Evolutionary conservation across 2,888 invertebrate genomes (phyloP).

Genomic region (Dromius quadrimaculatus): DNA sequence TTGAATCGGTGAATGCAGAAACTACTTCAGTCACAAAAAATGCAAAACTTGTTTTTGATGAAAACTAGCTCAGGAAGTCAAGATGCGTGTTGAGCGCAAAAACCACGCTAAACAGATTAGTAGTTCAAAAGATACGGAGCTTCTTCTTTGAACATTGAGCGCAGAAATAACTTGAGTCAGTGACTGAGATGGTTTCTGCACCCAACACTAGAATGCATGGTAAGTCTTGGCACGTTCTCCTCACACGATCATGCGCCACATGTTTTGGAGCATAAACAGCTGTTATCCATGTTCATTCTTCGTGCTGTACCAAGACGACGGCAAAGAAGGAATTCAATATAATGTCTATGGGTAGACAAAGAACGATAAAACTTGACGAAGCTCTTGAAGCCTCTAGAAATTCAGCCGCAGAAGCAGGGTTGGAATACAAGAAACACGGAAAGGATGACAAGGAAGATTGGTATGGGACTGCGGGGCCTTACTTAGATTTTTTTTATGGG

Average conservation of each 20-base stretch:
- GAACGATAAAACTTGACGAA: too few relatives aligned
- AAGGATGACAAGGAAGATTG: neutral
- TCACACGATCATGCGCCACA: neutral
- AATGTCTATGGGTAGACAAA: too few relatives aligned
- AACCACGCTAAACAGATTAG: neutral
- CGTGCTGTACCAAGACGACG: too few relatives aligned
- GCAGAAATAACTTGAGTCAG: neutral
- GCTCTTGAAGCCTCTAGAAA: too few relatives aligned
- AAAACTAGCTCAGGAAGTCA: neutral
- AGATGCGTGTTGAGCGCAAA: neutral
- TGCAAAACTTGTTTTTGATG: neutral
- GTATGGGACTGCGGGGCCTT: conserved; percentile 15
- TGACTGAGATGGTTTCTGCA: neutral
- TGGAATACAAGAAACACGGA: too few relatives aligned
- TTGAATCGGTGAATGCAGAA: neutral
- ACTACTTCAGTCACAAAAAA: neutral
- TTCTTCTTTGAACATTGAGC: neutral
- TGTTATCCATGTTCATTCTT: neutral
- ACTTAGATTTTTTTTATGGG: conserved; percentile 22
- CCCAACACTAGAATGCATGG: too few relatives aligned
- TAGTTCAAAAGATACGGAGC: neutral
- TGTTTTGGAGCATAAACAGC: neutral
- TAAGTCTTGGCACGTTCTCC: neutral
- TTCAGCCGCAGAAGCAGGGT: too few relatives aligned
- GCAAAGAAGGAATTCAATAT: too few relatives aligned